Percentiles rank a stretch among this genome's conserved stretches.
These are phyloP conservation scores for Drosophila kokeensis DNA, from an alignment of 2,888 invertebrate species.

Conservation along the genomic window DNA sequence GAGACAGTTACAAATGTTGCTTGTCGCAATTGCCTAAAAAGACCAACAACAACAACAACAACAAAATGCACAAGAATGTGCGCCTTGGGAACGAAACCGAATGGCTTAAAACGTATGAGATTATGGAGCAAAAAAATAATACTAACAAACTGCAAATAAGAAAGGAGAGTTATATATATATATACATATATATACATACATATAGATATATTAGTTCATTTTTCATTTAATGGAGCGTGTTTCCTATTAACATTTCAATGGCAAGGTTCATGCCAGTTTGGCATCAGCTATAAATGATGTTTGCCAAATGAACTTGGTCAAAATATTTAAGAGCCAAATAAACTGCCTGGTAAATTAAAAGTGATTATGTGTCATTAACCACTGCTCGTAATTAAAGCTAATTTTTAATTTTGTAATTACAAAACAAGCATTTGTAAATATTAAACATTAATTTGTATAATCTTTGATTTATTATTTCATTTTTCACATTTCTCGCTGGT, in stretches of 20 bases:
- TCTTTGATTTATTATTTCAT: background rate
- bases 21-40: constrained; percentile 35
- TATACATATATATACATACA: background rate
- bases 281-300: background rate
- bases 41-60: constrained; percentile 2
- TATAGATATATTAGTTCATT: background rate
- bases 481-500: background rate
- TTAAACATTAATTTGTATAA: background rate
- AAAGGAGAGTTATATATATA: background rate
- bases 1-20: constrained; percentile 39
- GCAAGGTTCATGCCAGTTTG: constrained; percentile 8
- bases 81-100: constrained; percentile 20
- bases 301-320: background rate
- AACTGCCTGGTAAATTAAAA: constrained; percentile 7
- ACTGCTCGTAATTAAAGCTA: background rate
- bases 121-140: constrained; percentile 6
- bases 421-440: background rate
- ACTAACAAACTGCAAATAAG: constrained; percentile 1
- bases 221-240: constrained; percentile 1
- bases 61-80: too few relatives aligned
- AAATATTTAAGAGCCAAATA: constrained; percentile 8
- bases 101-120: constrained; percentile 30
- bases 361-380: constrained; percentile 2
- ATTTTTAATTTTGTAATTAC: background rate
- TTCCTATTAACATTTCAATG: constrained; percentile 15